phyloP scores from a whole-genome alignment of 2,797 vertebrate species.

The Leptatherina wallacei region DNA sequence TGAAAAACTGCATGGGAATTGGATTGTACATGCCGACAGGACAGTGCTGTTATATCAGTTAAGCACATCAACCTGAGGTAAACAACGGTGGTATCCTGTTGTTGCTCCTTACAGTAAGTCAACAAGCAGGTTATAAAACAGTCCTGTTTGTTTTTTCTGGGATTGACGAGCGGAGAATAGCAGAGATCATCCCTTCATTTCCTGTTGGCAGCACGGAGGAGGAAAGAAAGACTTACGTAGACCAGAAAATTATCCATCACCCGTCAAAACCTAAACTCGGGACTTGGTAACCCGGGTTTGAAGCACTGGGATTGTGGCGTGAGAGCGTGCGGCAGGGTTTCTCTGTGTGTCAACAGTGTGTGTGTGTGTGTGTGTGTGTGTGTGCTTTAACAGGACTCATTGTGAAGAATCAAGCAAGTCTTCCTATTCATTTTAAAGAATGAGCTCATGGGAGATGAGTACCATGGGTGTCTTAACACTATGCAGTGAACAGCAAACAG shows the following conservation, averaged over 20 bases:
- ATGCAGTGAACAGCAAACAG: conserved; percentile 60
- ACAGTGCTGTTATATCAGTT: conserved; percentile 35
- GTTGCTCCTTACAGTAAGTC: conserved; percentile 57
- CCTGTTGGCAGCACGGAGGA: conserved; percentile 65
- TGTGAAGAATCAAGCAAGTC: conserved; percentile 47
- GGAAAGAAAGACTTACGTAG: conserved; percentile 61
- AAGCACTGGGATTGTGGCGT: conserved; percentile 24
- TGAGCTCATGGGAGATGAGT: conserved; percentile 51
- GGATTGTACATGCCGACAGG: conserved; percentile 19
- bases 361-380: not conserved
- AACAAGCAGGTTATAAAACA: conserved; percentile 69
- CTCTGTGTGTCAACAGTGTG: conserved; percentile 26
- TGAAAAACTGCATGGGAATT: conserved; percentile 19
- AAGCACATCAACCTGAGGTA: conserved; percentile 58
- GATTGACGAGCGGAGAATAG: conserved; percentile 60
- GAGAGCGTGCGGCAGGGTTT: conserved; percentile 18
- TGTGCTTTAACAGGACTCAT: conserved; percentile 5
- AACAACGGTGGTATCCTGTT: conserved; percentile 50
- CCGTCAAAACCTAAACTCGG: conserved; percentile 31
- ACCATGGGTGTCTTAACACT: conserved; percentile 34
- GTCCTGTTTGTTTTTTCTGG: conserved; percentile 67
- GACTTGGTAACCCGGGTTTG: conserved; percentile 43
- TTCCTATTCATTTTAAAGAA: conserved; percentile 46
- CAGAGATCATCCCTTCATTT: conserved; percentile 79
- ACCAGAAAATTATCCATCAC: conserved; percentile 62